Conservation (phyloP, 2,888 invertebrate species). For the Thera britannica region DNA sequence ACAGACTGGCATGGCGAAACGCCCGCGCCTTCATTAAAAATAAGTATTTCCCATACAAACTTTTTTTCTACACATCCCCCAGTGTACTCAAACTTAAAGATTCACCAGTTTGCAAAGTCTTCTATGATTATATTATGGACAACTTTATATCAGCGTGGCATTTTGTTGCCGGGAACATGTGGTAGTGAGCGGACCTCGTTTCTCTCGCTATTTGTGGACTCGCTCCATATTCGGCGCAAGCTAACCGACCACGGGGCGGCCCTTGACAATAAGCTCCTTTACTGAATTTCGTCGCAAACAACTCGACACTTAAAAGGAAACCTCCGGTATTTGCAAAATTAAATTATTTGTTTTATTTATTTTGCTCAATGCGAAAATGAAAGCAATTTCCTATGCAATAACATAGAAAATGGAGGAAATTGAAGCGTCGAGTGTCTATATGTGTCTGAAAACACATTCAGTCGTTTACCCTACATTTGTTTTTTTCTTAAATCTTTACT, state of each 20-base stretch:
- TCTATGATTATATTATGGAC: conserved; percentile 8
- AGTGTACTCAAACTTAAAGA: background rate
- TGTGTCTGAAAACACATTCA: conserved; percentile 35
- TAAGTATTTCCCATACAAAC: conserved; percentile 5
- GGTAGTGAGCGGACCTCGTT: conserved; percentile 51
- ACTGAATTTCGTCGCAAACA: conserved; percentile 49
- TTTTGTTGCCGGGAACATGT: conserved; percentile 61
- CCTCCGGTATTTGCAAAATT: conserved; percentile 42
- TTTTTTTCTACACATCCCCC: conserved; percentile 4
- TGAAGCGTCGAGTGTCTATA: conserved; percentile 47
- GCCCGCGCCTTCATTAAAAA: background rate
- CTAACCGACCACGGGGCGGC: conserved; percentile 47
- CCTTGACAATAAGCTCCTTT: conserved; percentile 62
- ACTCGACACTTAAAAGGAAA: conserved; percentile 38
- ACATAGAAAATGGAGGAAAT: conserved; percentile 52
- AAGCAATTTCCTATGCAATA: conserved; percentile 60
- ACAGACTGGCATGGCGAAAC: conserved; percentile 1
- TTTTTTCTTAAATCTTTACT: too few relatives aligned
- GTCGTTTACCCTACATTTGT: background rate
- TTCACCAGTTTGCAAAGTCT: background rate
- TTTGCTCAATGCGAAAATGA: conserved; percentile 58
- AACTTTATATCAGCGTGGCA: conserved; percentile 57
- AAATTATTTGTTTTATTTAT: conserved; percentile 52
- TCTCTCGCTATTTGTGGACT: conserved; percentile 55
- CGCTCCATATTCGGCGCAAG: conserved; percentile 56